phyloP scores from a whole-genome alignment of 2,888 invertebrate species.

The Oxystoma pomonae region DNA sequence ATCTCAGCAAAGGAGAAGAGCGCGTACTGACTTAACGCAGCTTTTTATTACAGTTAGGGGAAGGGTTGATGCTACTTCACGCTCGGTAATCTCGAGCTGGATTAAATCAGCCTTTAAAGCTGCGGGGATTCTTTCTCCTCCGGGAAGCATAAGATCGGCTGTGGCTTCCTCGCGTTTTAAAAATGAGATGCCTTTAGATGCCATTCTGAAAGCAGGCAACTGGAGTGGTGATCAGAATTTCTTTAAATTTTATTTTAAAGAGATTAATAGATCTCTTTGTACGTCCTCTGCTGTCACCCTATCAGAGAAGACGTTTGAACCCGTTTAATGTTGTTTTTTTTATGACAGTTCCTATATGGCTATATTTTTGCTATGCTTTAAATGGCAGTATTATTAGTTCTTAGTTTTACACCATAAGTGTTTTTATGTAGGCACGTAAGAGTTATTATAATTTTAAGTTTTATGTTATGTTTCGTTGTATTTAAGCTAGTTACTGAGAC shows the following conservation, averaged over 20 bases:
- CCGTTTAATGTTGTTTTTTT: background rate
- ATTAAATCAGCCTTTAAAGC: background rate
- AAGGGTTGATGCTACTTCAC: background rate
- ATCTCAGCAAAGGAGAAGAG: no score
- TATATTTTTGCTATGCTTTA: no score
- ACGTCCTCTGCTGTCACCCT: no score
- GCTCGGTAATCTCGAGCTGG: background rate
- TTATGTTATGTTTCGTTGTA: no score
- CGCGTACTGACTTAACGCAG: background rate
- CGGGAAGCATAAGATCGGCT: background rate
- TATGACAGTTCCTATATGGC: no score
- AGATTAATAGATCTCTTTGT: background rate
- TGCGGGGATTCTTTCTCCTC: background rate
- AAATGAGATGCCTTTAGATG: slow-evolving; percentile 13
- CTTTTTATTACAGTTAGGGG: background rate
- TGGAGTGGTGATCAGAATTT: slow-evolving; percentile 16
- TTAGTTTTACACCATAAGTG: no score
- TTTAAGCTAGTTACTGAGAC: no score
- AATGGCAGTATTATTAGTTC: no score
- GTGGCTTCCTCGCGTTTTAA: slow-evolving; percentile 14
- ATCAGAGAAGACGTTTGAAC: background rate
- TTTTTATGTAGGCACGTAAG: no score
- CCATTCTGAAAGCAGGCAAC: slow-evolving; percentile 14
- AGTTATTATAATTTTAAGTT: no score
- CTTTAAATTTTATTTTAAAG: slow-evolving; percentile 6